phyloP scores from a whole-genome alignment of 2,888 invertebrate species.

The Nephrotoma guestfalica region DNA sequence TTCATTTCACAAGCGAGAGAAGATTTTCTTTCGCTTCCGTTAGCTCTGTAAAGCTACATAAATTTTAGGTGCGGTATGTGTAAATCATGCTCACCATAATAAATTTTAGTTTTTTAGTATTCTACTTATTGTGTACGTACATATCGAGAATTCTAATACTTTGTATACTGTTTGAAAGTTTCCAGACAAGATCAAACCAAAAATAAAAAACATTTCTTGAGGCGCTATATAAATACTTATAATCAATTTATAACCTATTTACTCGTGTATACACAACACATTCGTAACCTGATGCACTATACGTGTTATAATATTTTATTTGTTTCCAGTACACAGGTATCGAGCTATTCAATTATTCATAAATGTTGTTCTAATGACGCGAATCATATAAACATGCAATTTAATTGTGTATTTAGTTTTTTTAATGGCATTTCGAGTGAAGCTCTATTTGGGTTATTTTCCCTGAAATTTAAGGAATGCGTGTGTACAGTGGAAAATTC shows the following conservation, averaged over 20 bases:
- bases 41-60: not conserved
- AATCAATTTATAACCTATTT: not conserved
- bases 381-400: not conserved
- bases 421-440: not conserved
- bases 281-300: not conserved
- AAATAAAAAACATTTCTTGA: not conserved
- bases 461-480: not conserved
- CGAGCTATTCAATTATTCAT: not conserved
- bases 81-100: not conserved
- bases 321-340: not conserved
- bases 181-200: not conserved
- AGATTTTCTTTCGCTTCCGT: not conserved
- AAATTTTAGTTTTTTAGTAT: not conserved
- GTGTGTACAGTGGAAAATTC: not conserved
- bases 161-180: not conserved
- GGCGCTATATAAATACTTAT: not conserved
- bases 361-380: not conserved
- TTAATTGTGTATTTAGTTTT: not conserved
- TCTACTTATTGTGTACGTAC: not conserved
- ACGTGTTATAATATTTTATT: not conserved
- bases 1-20: not conserved
- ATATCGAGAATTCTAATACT: not conserved
- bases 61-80: not conserved
- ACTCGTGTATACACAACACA: not conserved
- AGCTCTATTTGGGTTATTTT: not conserved